Percentiles rank a stretch among this genome's conserved stretches.
phyloP scores from a whole-genome alignment of 2,797 vertebrate species.

The Hemibagrus guttatus region DNA sequence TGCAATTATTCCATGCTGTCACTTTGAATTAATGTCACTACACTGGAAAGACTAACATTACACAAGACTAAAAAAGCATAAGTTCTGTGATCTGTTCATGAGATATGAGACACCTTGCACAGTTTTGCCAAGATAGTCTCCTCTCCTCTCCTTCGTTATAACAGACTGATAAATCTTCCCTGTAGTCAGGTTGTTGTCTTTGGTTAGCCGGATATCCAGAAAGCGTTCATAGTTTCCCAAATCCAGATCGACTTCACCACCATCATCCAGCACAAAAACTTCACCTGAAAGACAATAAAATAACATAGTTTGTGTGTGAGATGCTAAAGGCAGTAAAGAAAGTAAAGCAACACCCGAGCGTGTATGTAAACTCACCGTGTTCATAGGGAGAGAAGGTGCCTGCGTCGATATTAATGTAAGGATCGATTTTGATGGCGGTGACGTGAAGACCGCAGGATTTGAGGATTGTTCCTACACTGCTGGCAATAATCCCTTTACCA shows the following conservation, averaged over 20 bases:
- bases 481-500: constrained; percentile 95
- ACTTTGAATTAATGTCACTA: not conserved
- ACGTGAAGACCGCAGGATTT: constrained; percentile 93
- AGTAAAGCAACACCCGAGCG: not conserved
- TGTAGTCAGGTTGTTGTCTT: constrained; percentile 94
- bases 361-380: constrained; percentile 79
- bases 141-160: constrained; percentile 94
- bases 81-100: not conserved
- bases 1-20: not conserved
- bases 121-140: constrained; percentile 95
- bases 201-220: constrained; percentile 92
- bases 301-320: not conserved
- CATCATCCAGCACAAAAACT: constrained; percentile 94
- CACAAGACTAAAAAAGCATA: no score
- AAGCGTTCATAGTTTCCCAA: constrained; percentile 97
- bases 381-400: constrained; percentile 96
- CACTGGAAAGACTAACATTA: not conserved
- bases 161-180: constrained; percentile 97
- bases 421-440: constrained; percentile 96
- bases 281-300: constrained; percentile 76
- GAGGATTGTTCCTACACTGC: constrained; percentile 94
- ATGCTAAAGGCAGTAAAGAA: not conserved
- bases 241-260: constrained; percentile 94
- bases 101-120: constrained; percentile 88
- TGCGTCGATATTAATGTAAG: constrained; percentile 96